Percentiles rank a stretch among this genome's conserved stretches.
phyloP scores from a whole-genome alignment of 1,140 invertebrate genomes.

The Aphis gossypii region DNA sequence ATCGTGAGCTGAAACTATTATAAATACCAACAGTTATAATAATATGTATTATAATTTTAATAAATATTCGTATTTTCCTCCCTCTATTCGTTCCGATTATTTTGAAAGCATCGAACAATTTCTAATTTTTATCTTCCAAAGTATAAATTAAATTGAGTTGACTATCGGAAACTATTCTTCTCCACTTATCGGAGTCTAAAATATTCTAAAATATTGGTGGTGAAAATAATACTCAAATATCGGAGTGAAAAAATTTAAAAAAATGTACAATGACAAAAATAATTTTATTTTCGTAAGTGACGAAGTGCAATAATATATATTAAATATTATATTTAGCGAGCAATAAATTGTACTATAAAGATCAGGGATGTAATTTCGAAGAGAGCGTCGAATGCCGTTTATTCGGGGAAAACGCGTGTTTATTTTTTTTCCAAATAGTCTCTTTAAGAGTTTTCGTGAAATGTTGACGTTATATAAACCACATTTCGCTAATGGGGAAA shows the following conservation, averaged over 20 bases:
- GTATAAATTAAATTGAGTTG: background rate
- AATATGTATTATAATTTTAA: background rate
- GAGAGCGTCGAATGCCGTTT: background rate
- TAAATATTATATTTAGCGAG: background rate
- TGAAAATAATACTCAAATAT: background rate
- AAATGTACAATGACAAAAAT: background rate
- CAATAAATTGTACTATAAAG: background rate
- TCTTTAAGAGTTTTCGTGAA: background rate
- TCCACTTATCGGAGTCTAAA: no score
- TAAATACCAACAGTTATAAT: background rate
- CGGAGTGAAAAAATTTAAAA: background rate
- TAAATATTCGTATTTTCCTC: background rate
- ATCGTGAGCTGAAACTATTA: background rate
- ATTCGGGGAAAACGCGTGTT: background rate
- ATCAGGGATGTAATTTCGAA: background rate
- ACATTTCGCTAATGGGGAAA: conserved; percentile 23
- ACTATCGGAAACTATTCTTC: background rate
- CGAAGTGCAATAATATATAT: background rate
- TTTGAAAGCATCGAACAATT: background rate
- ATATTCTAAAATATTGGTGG: background rate
- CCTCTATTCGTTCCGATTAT: background rate
- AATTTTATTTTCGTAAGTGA: background rate
- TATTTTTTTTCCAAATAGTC: background rate
- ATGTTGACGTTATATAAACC: conserved; percentile 10
- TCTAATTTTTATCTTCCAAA: background rate